Conservation (phyloP, 2,113 vertebrate species). For the Leuciscus idus region DNA sequence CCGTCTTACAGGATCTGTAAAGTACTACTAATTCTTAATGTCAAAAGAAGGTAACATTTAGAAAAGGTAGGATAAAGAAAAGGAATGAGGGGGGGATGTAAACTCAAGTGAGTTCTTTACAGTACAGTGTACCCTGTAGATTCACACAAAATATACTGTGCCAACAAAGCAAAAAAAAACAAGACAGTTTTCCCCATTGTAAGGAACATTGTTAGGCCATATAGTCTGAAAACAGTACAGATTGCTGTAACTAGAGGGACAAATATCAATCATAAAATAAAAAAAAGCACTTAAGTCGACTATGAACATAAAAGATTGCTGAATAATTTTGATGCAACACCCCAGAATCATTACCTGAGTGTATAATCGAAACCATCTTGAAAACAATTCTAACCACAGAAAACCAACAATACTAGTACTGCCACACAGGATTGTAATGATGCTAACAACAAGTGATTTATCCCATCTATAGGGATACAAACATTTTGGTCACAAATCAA, state of each 20-base stretch:
- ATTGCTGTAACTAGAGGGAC: neutral
- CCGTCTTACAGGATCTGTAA: neutral
- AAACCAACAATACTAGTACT: conserved; percentile 7
- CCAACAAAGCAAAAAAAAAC: conserved; percentile 11
- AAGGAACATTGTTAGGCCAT: neutral
- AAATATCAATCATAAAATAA: neutral
- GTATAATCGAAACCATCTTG: conserved; percentile 59
- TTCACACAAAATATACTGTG: conserved; percentile 66
- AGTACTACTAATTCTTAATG: neutral
- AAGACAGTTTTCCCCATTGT: neutral
- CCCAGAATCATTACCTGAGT: conserved; percentile 69
- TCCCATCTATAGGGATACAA: neutral
- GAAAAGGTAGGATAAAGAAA: neutral
- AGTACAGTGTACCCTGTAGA: conserved; percentile 77
- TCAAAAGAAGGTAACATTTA: neutral
- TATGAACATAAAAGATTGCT: neutral
- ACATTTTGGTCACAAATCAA: conserved; percentile 55
- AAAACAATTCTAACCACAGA: neutral
- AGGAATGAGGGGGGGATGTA: neutral
- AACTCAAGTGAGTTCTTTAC: conserved; percentile 56
- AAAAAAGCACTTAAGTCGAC: neutral
- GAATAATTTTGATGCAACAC: conserved; percentile 4
- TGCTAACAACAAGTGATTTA: neutral
- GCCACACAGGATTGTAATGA: neutral
- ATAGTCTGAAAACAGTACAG: neutral